phyloP scores from a whole-genome alignment of 1,140 invertebrate genomes.

The Macrotrachela quadricornifera region DNA sequence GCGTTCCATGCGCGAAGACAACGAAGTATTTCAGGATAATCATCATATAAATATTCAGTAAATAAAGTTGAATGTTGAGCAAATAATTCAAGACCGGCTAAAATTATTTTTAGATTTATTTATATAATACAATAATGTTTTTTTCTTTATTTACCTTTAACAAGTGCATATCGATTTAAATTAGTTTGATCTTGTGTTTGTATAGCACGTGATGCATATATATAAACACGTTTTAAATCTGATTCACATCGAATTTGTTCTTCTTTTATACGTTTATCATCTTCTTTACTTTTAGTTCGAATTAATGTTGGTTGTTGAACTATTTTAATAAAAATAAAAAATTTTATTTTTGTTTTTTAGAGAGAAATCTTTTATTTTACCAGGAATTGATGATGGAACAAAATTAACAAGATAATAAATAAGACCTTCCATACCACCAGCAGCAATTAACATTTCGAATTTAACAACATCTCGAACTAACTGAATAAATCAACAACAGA shows the following conservation, averaged over 20 bases:
- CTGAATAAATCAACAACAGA: constrained; percentile 12
- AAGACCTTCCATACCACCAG: constrained; percentile 25
- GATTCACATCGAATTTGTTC: constrained; percentile 17
- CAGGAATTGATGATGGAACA: constrained; percentile 15
- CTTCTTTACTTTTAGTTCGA: not conserved
- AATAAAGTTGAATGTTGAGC: constrained; percentile 21
- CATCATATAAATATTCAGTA: constrained; percentile 18
- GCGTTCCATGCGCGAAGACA: not conserved
- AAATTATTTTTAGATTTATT: not conserved
- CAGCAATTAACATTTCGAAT: constrained; percentile 22
- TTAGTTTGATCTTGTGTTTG: not conserved
- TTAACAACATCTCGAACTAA: constrained; percentile 23
- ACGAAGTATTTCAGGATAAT: constrained; percentile 16
- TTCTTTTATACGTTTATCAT: constrained; percentile 22
- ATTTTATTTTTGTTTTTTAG: too few species aligned
- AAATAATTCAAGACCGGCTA: constrained; percentile 18
- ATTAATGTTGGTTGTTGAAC: too few species aligned
- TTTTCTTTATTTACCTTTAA: constrained; percentile 8
- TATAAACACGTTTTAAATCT: not conserved
- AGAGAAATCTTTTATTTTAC: too few species aligned
- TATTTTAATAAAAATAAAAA: too few species aligned
- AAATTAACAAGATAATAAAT: constrained; percentile 23
- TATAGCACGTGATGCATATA: too few species aligned
- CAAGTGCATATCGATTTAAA: constrained; percentile 20
- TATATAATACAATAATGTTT: not conserved